phyloP scores from a whole-genome alignment of 2,797 vertebrate genomes.

The Todus mexicanus region DNA sequence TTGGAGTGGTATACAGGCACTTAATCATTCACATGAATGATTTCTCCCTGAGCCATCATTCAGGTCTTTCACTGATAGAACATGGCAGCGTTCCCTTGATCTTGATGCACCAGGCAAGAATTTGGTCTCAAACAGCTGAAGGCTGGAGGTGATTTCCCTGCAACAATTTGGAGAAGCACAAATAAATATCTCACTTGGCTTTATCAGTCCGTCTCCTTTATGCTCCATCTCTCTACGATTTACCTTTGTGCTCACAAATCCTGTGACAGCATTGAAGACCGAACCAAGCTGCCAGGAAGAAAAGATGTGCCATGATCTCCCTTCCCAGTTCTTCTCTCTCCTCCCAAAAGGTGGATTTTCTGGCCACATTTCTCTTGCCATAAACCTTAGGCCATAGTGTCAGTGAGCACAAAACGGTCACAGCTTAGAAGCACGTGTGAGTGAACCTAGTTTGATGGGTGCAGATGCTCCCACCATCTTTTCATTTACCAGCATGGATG shows the following conservation, averaged over 20 bases:
- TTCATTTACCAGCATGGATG: background rate
- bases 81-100: background rate
- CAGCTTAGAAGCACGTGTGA: background rate
- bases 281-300: background rate
- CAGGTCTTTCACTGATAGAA: background rate
- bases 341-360: background rate
- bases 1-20: background rate
- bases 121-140: background rate
- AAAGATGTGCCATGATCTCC: background rate
- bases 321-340: background rate
- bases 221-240: background rate
- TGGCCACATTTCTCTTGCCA: background rate
- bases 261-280: background rate
- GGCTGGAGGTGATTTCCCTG: background rate
- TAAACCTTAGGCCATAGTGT: background rate
- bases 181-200: background rate
- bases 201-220: background rate
- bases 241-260: background rate
- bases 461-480: background rate
- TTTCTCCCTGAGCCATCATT: background rate
- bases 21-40: background rate
- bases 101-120: background rate
- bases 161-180: background rate
- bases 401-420: rapidly evolving
- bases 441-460: background rate